Base-by-base conservation (phyloP, 2,113 vertebrate species). In the Scortum barcoo region DNA sequence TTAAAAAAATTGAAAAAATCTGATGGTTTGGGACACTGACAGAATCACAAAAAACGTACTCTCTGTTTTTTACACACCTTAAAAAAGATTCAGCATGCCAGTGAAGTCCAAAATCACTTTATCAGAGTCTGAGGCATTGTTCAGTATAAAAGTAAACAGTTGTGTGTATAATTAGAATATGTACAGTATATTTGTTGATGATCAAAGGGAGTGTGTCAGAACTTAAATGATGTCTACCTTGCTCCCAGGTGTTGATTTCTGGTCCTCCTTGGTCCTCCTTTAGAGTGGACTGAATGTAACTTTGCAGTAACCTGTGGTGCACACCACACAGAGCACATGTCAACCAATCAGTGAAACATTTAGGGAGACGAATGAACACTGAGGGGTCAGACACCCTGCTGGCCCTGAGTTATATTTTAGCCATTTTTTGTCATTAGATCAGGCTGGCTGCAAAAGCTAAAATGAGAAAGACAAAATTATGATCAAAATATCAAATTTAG, bases 201-300 rank as follows among this genome's bases (percentile, higher is more conserved):
- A 24, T 38, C 3, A 2, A 46, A 44, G 8, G 2, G 14, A 11
- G 6, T 61, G 7, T 30, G 28, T 44, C 14, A 50, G 24, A 76
- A 0, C 8, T 17, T 13, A n/a, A 58, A 17, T 5, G 9, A 17
- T 62, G 36, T 88, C 93, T 92, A 97, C 97, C 97, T 94, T 96
- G 96, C 38, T 98, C 96, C 93, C 95, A 81, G n/a, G 87, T 94
- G 92, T 90, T 93, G 76, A 95, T 76, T 19, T 94, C 92, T 0
- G 90, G 85, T 1, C 93, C 94, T 84, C 17, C 80, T 65, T 93
- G 81, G 19, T 79, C 86, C 0, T 84, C 90, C 0, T 81, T 94
- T 40, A 95, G 72, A 40, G 86, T 93, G 26, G 92, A 92, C 56
- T 90, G 88, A 67, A 97, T 94, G 30, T 94, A 94, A 33, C 85